These are phyloP conservation scores for Drosophila eugracilis DNA, from an alignment of 1,140 invertebrate species.

Conservation along the genomic window DNA sequence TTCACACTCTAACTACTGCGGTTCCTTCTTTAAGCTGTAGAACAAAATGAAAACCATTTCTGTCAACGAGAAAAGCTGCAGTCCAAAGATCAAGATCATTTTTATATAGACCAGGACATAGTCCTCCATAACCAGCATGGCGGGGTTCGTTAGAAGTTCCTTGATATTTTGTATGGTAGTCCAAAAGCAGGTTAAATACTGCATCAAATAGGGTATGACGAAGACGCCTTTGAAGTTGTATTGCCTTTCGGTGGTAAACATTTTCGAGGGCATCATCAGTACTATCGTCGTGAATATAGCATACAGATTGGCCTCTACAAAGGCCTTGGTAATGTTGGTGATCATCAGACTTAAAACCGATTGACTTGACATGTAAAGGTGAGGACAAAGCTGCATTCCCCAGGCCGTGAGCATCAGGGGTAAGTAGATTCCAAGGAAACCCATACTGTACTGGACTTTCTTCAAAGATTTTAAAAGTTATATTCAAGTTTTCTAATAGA, in stretches of 20 bases:
- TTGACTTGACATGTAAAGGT: neutral
- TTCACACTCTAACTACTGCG: neutral
- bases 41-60: neutral
- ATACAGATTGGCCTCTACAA: conserved; percentile 2
- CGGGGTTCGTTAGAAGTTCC: neutral
- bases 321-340: neutral
- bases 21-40: neutral
- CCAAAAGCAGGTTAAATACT: neutral
- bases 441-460: neutral
- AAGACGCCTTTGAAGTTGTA: conserved; percentile 14
- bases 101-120: neutral
- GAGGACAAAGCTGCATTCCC: conserved; percentile 3
- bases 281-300: neutral
- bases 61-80: conserved; percentile 1
- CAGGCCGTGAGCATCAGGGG: conserved; percentile 6
- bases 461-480: neutral
- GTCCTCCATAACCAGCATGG: neutral
- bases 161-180: neutral
- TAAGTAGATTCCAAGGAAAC: neutral
- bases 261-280: neutral
- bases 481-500: no score
- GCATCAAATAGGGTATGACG: conserved; percentile 10
- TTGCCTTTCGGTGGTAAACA: neutral
- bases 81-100: neutral
- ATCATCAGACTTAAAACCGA: neutral